phyloP scores from a whole-genome alignment of 2,113 vertebrate genomes.

The Pseudonaja textilis region DNA sequence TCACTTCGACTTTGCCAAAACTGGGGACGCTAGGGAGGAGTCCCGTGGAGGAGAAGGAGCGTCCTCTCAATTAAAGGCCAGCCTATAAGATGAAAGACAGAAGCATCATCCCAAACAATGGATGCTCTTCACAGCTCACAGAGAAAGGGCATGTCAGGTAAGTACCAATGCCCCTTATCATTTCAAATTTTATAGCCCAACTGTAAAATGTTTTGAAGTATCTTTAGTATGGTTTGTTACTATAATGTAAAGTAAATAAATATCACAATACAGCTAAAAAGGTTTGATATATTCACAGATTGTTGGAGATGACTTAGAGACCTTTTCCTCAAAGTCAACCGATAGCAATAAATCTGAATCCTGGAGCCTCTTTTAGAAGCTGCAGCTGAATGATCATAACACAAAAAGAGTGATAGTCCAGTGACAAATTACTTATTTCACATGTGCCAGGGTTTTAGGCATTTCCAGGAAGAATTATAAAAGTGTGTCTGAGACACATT shows the following conservation, averaged over 20 bases:
- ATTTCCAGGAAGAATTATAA: neutral
- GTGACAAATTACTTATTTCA: neutral
- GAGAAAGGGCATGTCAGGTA: too few relatives aligned
- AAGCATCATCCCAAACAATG: too few relatives aligned
- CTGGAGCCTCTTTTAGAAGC: neutral
- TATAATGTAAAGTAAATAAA: neutral
- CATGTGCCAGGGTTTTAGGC: neutral
- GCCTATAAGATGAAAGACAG: too few relatives aligned
- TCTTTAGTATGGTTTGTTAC: neutral
- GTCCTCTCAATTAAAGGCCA: too few relatives aligned
- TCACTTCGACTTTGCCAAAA: too few relatives aligned
- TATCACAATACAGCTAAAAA: neutral
- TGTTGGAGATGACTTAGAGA: neutral
- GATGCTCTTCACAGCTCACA: too few relatives aligned
- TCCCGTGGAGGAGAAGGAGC: too few relatives aligned
- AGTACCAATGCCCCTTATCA: too few relatives aligned
- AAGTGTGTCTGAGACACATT: neutral
- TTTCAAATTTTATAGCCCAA: neutral
- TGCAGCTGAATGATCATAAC: neutral
- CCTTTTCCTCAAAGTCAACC: neutral
- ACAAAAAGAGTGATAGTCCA: neutral
- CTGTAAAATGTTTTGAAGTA: neutral
- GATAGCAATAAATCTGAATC: neutral
- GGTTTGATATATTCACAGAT: neutral
- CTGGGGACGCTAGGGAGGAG: too few relatives aligned